Conservation (phyloP, 2,888 invertebrate species). For the Crocallis elinguaria region DNA sequence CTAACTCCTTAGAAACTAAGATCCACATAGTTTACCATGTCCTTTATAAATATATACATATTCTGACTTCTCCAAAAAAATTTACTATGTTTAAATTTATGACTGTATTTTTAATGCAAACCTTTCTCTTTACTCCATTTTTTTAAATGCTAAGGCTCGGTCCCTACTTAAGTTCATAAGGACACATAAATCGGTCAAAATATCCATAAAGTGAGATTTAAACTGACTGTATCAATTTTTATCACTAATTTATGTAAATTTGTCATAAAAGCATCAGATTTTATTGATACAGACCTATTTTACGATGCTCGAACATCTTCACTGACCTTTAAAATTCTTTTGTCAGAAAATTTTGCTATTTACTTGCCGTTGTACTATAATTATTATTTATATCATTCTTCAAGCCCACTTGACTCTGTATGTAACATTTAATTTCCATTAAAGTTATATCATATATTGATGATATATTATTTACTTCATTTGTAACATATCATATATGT, state of each 20-base stretch:
- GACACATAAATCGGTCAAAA: constrained; percentile 8
- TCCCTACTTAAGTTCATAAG: too few relatives aligned
- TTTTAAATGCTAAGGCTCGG: too few relatives aligned
- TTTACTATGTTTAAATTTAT: too few relatives aligned
- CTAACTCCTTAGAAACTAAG: too few relatives aligned
- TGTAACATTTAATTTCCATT: not conserved
- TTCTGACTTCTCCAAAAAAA: too few relatives aligned
- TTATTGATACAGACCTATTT: constrained; percentile 1
- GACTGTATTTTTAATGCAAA: too few relatives aligned
- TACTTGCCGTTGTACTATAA: not conserved
- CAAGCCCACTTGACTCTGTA: not conserved
- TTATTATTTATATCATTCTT: not conserved
- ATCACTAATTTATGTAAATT: constrained; percentile 5
- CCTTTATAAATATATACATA: too few relatives aligned
- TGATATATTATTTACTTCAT: too few relatives aligned
- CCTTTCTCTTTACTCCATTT: too few relatives aligned
- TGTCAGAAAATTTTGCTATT: not conserved
- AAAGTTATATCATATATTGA: too few relatives aligned
- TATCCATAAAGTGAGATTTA: not conserved
- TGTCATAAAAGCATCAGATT: constrained; percentile 1
- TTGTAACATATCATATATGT: too few relatives aligned
- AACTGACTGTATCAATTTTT: not conserved
- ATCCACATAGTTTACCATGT: too few relatives aligned
- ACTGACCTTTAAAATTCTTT: not conserved
- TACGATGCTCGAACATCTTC: not conserved